phyloP scores from a whole-genome alignment of 2,888 invertebrate species.

The Neoitamus cyanurus region DNA sequence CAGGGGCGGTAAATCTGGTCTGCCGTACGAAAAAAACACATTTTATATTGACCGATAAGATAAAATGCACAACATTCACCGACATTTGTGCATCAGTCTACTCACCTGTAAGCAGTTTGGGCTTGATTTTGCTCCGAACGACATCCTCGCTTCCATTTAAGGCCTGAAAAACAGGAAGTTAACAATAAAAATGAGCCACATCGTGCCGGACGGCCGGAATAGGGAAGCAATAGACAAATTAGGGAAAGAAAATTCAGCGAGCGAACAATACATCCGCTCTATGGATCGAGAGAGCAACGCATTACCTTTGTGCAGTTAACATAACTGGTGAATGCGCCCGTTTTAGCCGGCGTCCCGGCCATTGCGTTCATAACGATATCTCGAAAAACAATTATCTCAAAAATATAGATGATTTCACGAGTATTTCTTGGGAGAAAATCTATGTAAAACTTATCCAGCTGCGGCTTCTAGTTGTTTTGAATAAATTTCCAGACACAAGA shows the following conservation, averaged over 20 bases:
- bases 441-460: neutral
- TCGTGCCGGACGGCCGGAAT: neutral
- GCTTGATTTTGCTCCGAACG: conserved; percentile 48
- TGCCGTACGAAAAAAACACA: neutral
- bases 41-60: neutral
- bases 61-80: neutral
- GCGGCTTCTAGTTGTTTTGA: neutral
- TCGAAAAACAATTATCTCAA: neutral
- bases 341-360: conserved; percentile 50
- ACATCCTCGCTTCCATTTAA: conserved; percentile 53
- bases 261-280: conserved; percentile 31
- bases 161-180: conserved; percentile 51
- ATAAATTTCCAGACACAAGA: neutral
- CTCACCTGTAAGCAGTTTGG: conserved; percentile 44
- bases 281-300: neutral
- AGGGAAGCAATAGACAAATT: conserved; percentile 47
- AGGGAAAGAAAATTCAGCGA: conserved; percentile 43
- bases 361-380: neutral
- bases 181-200: conserved; percentile 40
- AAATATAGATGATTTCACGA: neutral
- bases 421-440: neutral
- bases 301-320: conserved; percentile 51
- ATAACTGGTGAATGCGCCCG: conserved; percentile 52
- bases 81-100: neutral
- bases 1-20: neutral